Conservation (phyloP, 2,113 vertebrate genomes). For the Mirza zaza region DNA sequence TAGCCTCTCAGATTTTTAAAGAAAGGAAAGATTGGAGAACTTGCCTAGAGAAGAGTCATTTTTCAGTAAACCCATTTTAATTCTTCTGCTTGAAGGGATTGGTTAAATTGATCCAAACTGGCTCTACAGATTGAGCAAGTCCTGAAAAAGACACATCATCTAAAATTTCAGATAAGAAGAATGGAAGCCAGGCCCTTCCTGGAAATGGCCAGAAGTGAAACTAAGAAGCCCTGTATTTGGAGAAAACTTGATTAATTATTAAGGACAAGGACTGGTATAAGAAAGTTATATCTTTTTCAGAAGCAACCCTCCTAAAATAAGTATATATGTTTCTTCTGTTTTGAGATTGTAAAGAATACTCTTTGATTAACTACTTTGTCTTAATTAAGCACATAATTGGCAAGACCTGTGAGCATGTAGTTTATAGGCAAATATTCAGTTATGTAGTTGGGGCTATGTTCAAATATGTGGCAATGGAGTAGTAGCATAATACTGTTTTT, state of each 20-base stretch:
- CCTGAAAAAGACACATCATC: conserved; percentile 59
- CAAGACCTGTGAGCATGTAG: background rate
- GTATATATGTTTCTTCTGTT: conserved; percentile 20
- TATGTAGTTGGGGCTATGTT: background rate
- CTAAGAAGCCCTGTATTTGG: conserved; percentile 64
- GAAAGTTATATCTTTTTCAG: conserved; percentile 38
- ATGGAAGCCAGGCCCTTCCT: conserved; percentile 69
- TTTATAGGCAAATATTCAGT: conserved; percentile 14
- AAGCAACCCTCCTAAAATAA: conserved; percentile 41
- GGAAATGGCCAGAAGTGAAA: conserved; percentile 70
- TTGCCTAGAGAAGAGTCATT: conserved; percentile 57
- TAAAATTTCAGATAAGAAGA: conserved; percentile 77
- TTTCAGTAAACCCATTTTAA: conserved; percentile 64
- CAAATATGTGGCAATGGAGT: background rate
- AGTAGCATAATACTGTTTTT: background rate
- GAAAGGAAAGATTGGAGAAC: conserved; percentile 54
- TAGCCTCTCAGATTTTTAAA: conserved; percentile 55
- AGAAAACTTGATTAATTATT: conserved; percentile 70
- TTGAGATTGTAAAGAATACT: conserved; percentile 7
- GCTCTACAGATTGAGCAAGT: conserved; percentile 67
- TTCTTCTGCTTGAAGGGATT: conserved; percentile 63
- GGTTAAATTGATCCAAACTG: conserved; percentile 62
- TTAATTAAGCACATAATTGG: conserved; percentile 48
- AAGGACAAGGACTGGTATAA: conserved; percentile 54
- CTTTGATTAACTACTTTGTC: conserved; percentile 33